Evolutionary conservation across 2,888 invertebrate species (phyloP).

Genomic region (Cantharis nigra): DNA sequence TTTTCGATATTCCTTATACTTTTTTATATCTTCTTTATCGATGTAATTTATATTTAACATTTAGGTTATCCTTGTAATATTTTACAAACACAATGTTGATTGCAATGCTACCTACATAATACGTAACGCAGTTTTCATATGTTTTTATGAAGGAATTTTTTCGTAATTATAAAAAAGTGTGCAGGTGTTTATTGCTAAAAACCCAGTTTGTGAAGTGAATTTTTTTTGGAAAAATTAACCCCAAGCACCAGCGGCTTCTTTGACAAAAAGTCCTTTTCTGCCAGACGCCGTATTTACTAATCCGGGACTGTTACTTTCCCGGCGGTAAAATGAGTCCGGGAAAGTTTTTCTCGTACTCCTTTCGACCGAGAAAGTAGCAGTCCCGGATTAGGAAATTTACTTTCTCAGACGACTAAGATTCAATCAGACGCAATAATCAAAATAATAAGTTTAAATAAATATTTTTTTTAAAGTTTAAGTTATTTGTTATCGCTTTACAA

Average conservation of each 20-base stretch:
- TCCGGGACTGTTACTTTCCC: too few relatives aligned
- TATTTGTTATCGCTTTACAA: too few relatives aligned
- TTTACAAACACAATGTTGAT: background rate
- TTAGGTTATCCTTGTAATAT: background rate
- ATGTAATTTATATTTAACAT: conserved; percentile 1
- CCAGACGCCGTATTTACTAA: too few relatives aligned
- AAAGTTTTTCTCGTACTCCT: too few relatives aligned
- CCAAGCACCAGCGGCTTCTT: background rate
- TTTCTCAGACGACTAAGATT: too few relatives aligned
- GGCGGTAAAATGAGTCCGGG: too few relatives aligned
- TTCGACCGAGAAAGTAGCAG: too few relatives aligned
- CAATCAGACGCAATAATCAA: too few relatives aligned
- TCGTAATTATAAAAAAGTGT: background rate
- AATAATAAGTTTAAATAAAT: too few relatives aligned
- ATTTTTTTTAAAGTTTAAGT: too few relatives aligned
- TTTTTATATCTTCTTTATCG: background rate
- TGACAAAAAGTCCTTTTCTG: too few relatives aligned
- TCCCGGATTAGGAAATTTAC: too few relatives aligned
- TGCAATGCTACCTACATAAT: background rate
- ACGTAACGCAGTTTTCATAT: background rate
- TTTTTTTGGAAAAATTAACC: background rate
- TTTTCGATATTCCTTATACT: background rate
- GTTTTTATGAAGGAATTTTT: background rate
- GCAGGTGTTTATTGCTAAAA: background rate
- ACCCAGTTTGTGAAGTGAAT: background rate